Evolutionary conservation across 1,140 invertebrate genomes (phyloP).

Genomic region (Pseudomyrmex sp.): DNA sequence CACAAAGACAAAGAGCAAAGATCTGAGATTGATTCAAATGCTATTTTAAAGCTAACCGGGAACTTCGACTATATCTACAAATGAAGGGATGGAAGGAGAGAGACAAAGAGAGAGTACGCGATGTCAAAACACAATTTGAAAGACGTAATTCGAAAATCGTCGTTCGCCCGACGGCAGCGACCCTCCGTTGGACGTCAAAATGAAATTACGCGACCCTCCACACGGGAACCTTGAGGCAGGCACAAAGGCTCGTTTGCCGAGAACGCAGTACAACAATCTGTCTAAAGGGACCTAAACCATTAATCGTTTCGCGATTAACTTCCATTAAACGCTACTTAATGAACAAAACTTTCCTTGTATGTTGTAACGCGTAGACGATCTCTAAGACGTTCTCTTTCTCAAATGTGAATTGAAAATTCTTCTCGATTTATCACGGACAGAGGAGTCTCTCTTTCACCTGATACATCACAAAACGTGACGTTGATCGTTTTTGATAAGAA

Average conservation of each 20-base stretch:
- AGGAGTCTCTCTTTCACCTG: not conserved
- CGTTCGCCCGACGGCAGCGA: constrained; percentile 81
- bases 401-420: constrained; percentile 6
- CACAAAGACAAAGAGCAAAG: not conserved
- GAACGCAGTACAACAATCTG: constrained; percentile 82
- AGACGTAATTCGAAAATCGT: constrained; percentile 85
- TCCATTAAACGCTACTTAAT: constrained; percentile 84
- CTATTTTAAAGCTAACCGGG: constrained; percentile 57
- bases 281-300: constrained; percentile 82
- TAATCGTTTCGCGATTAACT: constrained; percentile 84
- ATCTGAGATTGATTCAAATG: constrained; percentile 50
- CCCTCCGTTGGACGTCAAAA: constrained; percentile 85
- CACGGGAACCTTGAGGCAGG: constrained; percentile 71
- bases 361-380: not conserved
- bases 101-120: constrained; percentile 37
- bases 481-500: not conserved
- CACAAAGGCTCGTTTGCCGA: constrained; percentile 84
- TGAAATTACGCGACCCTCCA: constrained; percentile 85
- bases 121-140: constrained; percentile 82
- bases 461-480: constrained; percentile 4
- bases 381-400: constrained; percentile 34
- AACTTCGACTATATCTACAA: constrained; percentile 38
- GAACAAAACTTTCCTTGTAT: constrained; percentile 74
- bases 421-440: constrained; percentile 18
- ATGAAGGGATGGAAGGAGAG: not conserved